Conservation (phyloP, 2,888 invertebrate genomes). For the Camptogramma bilineatum region DNA sequence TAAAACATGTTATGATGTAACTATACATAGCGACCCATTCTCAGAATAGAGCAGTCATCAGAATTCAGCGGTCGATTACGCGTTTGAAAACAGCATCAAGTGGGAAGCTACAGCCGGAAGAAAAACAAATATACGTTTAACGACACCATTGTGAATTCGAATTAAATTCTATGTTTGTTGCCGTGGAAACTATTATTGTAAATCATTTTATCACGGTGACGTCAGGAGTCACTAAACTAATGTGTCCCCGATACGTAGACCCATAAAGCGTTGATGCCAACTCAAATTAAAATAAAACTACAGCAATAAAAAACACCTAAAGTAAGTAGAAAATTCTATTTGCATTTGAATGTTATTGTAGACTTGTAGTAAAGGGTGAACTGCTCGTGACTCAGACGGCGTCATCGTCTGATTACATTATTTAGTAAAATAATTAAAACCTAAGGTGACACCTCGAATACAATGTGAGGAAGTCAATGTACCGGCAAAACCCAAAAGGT, state of each 20-base stretch:
- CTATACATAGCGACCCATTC: neutral
- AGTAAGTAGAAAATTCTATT: conserved; percentile 26
- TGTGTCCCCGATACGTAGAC: conserved; percentile 17
- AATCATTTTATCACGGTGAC: conserved; percentile 30
- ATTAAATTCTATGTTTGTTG: conserved; percentile 27
- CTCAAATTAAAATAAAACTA: conserved; percentile 21
- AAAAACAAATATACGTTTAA: conserved; percentile 28
- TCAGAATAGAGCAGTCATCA: conserved; percentile 13
- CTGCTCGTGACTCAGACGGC: conserved; percentile 18
- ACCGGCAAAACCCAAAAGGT: neutral
- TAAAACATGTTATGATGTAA: neutral
- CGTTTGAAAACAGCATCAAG: conserved; percentile 15
- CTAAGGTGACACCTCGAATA: neutral
- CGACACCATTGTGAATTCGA: conserved; percentile 30
- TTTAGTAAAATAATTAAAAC: conserved; percentile 1
- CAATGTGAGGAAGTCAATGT: neutral
- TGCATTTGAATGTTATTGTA: conserved; percentile 12
- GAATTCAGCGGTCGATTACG: conserved; percentile 12
- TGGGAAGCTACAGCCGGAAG: conserved; percentile 24
- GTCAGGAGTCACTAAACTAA: conserved; percentile 24
- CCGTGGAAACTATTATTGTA: conserved; percentile 22
- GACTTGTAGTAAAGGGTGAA: neutral
- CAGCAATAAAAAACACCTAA: conserved; percentile 17
- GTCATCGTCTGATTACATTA: conserved; percentile 18
- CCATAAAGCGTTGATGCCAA: conserved; percentile 26